phyloP scores from a whole-genome alignment of 2,888 invertebrate genomes.

The Lissocephala sabroskyi region DNA sequence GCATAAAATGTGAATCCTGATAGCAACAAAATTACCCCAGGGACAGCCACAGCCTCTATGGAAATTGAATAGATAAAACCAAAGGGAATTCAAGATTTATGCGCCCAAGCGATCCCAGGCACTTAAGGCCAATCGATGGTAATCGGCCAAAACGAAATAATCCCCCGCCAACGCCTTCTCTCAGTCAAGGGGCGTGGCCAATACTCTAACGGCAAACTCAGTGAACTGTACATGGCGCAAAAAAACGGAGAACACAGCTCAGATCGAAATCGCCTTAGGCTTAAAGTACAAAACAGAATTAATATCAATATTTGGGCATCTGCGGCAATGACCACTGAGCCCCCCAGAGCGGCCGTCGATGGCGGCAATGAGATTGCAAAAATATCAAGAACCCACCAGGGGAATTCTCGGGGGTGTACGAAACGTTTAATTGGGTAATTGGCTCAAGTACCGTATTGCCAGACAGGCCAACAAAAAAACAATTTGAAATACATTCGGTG shows the following conservation, averaged over 20 bases:
- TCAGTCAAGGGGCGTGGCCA: too few species aligned
- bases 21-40: slow-evolving; percentile 31
- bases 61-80: slow-evolving; percentile 19
- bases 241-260: slow-evolving; percentile 64
- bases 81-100: slow-evolving; percentile 18
- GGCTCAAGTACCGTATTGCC: slow-evolving; percentile 60
- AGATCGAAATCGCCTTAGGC: slow-evolving; percentile 48
- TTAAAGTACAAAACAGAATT: slow-evolving; percentile 16
- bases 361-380: slow-evolving; percentile 57
- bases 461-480: slow-evolving; percentile 19
- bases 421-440: slow-evolving; percentile 65
- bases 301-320: slow-evolving; percentile 61
- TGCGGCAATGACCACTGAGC: slow-evolving; percentile 8
- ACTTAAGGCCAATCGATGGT: slow-evolving; percentile 37
- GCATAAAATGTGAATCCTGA: slow-evolving; percentile 63
- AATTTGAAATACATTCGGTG: slow-evolving; percentile 46
- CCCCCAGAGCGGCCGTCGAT: slow-evolving; percentile 16
- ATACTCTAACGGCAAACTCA: slow-evolving; percentile 2
- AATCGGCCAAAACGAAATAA: slow-evolving; percentile 48
- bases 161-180: slow-evolving; percentile 48
- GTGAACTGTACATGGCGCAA: slow-evolving; percentile 58
- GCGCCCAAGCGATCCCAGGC: slow-evolving; percentile 9
- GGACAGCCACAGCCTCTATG: too few species aligned
- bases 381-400: slow-evolving; percentile 14
- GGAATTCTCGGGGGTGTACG: slow-evolving; percentile 11